Evolutionary conservation across 2,888 invertebrate species (phyloP).

Genomic region (Pollenia amentaria): DNA sequence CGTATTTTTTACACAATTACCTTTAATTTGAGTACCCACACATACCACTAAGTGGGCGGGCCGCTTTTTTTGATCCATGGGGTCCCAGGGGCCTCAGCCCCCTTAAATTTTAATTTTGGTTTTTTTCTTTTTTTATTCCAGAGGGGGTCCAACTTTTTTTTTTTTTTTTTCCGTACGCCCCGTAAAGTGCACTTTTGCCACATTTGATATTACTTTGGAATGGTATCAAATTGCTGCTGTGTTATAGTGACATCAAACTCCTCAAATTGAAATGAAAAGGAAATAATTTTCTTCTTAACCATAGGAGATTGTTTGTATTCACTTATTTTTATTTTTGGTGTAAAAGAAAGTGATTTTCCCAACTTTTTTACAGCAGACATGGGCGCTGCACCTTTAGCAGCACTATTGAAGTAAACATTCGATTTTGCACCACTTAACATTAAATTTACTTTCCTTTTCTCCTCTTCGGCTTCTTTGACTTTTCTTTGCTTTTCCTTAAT

Average conservation of each 20-base stretch:
- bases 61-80: too few species aligned
- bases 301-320: constrained; percentile 78
- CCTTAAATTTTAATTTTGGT: too few species aligned
- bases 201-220: constrained; percentile 78
- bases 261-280: constrained; percentile 77
- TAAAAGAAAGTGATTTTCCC: constrained; percentile 30
- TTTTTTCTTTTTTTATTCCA: too few species aligned
- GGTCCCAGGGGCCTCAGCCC: too few species aligned
- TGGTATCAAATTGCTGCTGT: constrained; percentile 75
- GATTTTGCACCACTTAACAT: constrained; percentile 30
- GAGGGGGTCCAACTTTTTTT: too few species aligned
- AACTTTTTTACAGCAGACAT: constrained; percentile 28
- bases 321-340: constrained; percentile 77
- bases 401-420: background rate
- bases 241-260: constrained; percentile 78
- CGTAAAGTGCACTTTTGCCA: too few species aligned
- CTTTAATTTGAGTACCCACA: too few species aligned
- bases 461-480: constrained; percentile 43
- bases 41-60: too few species aligned
- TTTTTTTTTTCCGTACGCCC: too few species aligned
- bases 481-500: constrained; percentile 71
- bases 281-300: constrained; percentile 74
- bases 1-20: too few species aligned
- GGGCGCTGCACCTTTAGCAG: constrained; percentile 15
- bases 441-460: constrained; percentile 41